Conservation (phyloP, 2,113 vertebrate species). For the Lycaon pictus region DNA sequence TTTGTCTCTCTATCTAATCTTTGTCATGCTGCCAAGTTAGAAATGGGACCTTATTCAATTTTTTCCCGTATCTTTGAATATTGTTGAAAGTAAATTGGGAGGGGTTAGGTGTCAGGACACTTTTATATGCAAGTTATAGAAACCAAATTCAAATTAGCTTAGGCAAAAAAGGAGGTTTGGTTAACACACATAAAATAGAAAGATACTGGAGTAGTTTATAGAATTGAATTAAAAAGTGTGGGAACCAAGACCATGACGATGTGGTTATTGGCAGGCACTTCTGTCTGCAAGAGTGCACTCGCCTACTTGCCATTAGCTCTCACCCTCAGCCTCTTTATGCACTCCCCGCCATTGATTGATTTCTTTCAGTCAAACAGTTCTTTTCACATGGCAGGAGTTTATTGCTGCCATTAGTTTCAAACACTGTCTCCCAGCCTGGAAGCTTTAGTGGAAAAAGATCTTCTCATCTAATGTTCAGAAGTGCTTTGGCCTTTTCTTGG, state of each 20-base stretch:
- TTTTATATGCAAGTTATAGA: slow-evolving; percentile 39
- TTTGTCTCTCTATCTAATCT: background rate
- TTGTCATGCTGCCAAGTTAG: slow-evolving; percentile 3
- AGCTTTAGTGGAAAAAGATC: background rate
- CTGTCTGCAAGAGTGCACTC: background rate
- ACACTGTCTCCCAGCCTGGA: background rate
- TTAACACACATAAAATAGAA: slow-evolving; percentile 53
- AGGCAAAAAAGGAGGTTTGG: background rate
- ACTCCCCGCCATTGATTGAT: background rate
- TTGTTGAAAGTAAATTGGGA: slow-evolving; percentile 36
- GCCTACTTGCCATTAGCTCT: background rate
- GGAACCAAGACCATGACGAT: background rate
- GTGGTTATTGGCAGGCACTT: background rate
- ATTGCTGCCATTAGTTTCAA: background rate
- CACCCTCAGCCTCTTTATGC: background rate
- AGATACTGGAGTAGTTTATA: background rate
- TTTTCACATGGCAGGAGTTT: background rate
- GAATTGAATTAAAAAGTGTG: background rate
- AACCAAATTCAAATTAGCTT: slow-evolving; percentile 38
- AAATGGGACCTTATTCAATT: slow-evolving; percentile 26
- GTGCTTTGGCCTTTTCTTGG: background rate
- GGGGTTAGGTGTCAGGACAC: background rate
- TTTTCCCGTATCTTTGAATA: slow-evolving; percentile 22
- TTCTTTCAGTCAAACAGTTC: background rate
- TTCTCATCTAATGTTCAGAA: background rate